These are phyloP conservation scores for Lasioglossum leucozonium DNA, from an alignment of 2,888 invertebrate genomes.

Conservation along the genomic window DNA sequence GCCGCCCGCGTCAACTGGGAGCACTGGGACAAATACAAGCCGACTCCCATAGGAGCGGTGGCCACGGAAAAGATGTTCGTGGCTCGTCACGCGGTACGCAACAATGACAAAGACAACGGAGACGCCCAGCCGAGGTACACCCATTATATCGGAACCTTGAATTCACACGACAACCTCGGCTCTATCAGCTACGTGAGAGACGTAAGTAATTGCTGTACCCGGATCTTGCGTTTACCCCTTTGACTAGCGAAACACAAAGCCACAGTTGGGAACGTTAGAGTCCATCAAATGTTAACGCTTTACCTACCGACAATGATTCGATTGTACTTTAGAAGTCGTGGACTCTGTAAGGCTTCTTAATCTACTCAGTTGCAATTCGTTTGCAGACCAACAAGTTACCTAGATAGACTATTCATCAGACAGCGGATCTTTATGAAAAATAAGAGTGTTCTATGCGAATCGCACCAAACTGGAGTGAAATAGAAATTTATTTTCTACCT, in stretches of 20 bases:
- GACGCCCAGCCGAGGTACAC: constrained; percentile 81
- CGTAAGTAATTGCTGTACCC: constrained; percentile 74
- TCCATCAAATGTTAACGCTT: not conserved
- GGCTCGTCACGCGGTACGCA: constrained; percentile 83
- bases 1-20: constrained; percentile 92
- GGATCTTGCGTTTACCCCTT: not conserved
- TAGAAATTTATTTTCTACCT: not conserved
- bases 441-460: too few relatives aligned
- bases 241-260: not conserved
- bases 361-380: not conserved
- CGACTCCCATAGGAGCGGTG: constrained; percentile 89
- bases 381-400: not conserved
- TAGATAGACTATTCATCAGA: not conserved
- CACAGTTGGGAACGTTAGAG: not conserved
- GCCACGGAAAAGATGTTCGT: constrained; percentile 82
- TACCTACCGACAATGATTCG: not conserved
- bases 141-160: constrained; percentile 90
- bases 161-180: constrained; percentile 88
- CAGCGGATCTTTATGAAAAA: too few relatives aligned
- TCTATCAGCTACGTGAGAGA: constrained; percentile 89
- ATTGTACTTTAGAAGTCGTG: not conserved
- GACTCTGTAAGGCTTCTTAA: not conserved
- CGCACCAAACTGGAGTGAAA: too few relatives aligned
- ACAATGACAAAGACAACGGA: constrained; percentile 59
- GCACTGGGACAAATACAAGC: constrained; percentile 89